A percentile compares a stretch with the other conserved stretches of the same genome.
These are phyloP conservation scores for Puntigrus tetrazona DNA, from an alignment of 2,113 vertebrate species.

Conservation along the genomic window DNA sequence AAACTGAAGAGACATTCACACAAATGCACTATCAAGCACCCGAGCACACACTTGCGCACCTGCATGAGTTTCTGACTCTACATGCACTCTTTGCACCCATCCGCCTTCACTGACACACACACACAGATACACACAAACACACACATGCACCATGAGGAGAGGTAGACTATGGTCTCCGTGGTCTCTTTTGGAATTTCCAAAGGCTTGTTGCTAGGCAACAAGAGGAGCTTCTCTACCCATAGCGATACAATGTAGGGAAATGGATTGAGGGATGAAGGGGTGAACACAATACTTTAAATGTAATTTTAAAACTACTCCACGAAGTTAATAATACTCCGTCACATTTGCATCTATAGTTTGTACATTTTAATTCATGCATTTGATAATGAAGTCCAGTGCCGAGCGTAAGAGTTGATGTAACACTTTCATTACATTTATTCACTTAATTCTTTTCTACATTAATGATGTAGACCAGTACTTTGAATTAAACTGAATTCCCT, in stretches of 20 bases:
- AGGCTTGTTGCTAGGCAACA: slow-evolving; percentile 66
- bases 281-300: slow-evolving; percentile 19
- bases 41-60: slow-evolving; percentile 27
- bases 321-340: slow-evolving; percentile 2
- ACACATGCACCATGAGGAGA: slow-evolving; percentile 41
- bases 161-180: slow-evolving; percentile 40
- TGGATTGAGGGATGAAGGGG: slow-evolving; percentile 18
- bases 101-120: slow-evolving; percentile 7
- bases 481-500: not conserved
- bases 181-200: slow-evolving; percentile 62
- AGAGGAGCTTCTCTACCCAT: slow-evolving; percentile 56
- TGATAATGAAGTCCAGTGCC: not conserved
- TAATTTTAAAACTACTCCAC: slow-evolving; percentile 13
- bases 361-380: not conserved
- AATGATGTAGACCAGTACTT: too few species aligned
- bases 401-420: not conserved
- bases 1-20: not conserved
- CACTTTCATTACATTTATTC: not conserved
- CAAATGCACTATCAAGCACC: not conserved
- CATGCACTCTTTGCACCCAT: slow-evolving; percentile 18
- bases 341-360: not conserved
- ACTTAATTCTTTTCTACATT: not conserved
- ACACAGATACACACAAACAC: not conserved
- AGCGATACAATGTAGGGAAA: slow-evolving; percentile 32
- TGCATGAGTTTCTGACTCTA: slow-evolving; percentile 24